Evolutionary conservation across 2,797 vertebrate species (phyloP), one percentile per base, ranked within the genome.

Genomic region (Pterois miles): DNA sequence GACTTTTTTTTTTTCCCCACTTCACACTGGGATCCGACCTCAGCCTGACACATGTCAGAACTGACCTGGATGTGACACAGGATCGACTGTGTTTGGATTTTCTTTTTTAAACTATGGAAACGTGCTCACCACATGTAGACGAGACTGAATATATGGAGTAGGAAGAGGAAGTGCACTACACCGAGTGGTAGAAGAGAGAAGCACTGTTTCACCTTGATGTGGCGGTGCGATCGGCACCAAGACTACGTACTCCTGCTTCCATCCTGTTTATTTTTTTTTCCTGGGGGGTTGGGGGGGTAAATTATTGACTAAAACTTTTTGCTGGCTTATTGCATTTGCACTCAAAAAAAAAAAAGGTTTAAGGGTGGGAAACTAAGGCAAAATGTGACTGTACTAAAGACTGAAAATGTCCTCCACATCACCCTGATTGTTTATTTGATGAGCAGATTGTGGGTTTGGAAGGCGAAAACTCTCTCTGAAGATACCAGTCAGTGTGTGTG

Each of bases 301-400:
- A 90, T 95, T 94, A 94, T 95, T 92, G 77, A 95, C 91, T 89
- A 80, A 89, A 90, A 85, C 59, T 77, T 90, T 91, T 85, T 91
- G 92, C 92, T 94, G 89, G 91, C 90, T 94, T 92, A 74, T 86
- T 87, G 91, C 90, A 94, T 93, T 95, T 95, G 94, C 93, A 95
- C 94, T 94, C 79, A 83, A 88, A 87, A 76, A 53, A 83, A 88
- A 87, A 76, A 53, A 85, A 75, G 46, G 71, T 81, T 74, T 70
- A 78, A 83, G 67, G 63, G 60, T 68, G 56, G 67, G 66, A 79
- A 85, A 78, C 56, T 57, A 81, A 80, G 80, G 64, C 34, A 71
- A 89, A 80, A 81, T 78, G 74, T 78, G 71, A 89, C 81, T 84
- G 81, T 85, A 80, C 34, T 78, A 62, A 78, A 84, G 82, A 89